phyloP scores from a whole-genome alignment of 1,140 invertebrate species.

The Globodera ellingtonae region DNA sequence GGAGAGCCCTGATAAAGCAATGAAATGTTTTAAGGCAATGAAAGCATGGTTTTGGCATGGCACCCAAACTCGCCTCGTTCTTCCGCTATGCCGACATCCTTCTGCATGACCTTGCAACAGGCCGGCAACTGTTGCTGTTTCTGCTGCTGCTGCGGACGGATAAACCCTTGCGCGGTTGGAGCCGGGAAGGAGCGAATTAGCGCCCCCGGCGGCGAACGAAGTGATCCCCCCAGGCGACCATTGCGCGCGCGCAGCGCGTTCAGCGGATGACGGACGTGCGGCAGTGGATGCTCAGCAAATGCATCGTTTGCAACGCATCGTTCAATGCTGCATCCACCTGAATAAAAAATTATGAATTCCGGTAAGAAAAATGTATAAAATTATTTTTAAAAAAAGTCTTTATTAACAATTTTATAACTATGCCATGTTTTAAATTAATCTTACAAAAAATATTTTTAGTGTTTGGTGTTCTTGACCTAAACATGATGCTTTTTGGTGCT shows the following conservation, averaged over 20 bases:
- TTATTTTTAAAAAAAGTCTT: no score
- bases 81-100: conserved; percentile 8
- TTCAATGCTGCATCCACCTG: conserved; percentile 8
- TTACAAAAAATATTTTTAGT: no score
- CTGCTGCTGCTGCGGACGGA: neutral
- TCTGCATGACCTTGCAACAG: conserved; percentile 22
- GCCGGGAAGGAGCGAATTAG: conserved; percentile 7
- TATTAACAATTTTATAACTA: no score
- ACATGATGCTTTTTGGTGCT: neutral
- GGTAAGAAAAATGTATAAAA: neutral
- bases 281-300: neutral
- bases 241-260: conserved; percentile 35
- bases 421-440: no score
- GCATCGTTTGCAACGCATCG: neutral
- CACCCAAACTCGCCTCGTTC: neutral
- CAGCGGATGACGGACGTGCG: neutral
- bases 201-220: conserved; percentile 34
- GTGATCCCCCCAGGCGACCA: conserved; percentile 43
- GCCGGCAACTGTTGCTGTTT: conserved; percentile 12
- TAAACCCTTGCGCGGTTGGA: conserved; percentile 6
- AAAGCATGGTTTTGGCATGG: neutral
- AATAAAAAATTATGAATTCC: neutral
- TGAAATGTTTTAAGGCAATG: neutral
- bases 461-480: neutral
- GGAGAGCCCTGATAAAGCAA: no score